Conservation (phyloP, 1,140 invertebrate genomes). For the Zaprionus capensis region DNA sequence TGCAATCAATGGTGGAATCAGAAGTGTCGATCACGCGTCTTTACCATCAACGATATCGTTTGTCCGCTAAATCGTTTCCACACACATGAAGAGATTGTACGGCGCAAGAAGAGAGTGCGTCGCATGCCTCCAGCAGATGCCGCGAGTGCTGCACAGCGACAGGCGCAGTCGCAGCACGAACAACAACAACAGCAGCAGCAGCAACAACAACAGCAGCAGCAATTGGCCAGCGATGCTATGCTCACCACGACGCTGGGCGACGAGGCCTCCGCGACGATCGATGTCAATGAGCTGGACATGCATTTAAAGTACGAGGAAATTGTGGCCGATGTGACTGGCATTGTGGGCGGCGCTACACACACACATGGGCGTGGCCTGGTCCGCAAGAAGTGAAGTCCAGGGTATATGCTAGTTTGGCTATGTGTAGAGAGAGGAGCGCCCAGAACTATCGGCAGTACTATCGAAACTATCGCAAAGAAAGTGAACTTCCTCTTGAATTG, state of each 20-base stretch:
- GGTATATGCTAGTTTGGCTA: constrained; percentile 3
- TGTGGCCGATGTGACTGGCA: constrained; percentile 78
- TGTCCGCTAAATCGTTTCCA: constrained; percentile 80
- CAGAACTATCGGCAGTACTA: neutral
- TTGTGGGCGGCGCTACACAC: constrained; percentile 41
- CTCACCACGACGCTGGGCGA: constrained; percentile 58
- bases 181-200: constrained; percentile 33
- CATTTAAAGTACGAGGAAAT: constrained; percentile 83
- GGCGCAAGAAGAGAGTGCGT: constrained; percentile 77
- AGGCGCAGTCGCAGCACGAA: constrained; percentile 14
- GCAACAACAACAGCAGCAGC: constrained; percentile 34
- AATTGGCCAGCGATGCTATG: constrained; percentile 61
- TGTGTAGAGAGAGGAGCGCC: neutral
- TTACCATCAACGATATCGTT: constrained; percentile 79
- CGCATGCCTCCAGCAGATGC: constrained; percentile 53
- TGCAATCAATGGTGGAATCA: constrained; percentile 84
- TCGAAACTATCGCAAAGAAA: neutral
- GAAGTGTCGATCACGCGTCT: constrained; percentile 81
- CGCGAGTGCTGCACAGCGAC: constrained; percentile 27
- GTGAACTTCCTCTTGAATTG: too few relatives aligned
- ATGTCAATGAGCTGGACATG: constrained; percentile 74
- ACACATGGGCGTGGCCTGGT: constrained; percentile 43
- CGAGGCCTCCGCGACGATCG: constrained; percentile 67
- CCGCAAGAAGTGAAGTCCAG: constrained; percentile 55
- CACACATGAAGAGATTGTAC: constrained; percentile 83